Evolutionary conservation across 2,888 invertebrate genomes (phyloP).

Genomic region (Dynastes grantii): DNA sequence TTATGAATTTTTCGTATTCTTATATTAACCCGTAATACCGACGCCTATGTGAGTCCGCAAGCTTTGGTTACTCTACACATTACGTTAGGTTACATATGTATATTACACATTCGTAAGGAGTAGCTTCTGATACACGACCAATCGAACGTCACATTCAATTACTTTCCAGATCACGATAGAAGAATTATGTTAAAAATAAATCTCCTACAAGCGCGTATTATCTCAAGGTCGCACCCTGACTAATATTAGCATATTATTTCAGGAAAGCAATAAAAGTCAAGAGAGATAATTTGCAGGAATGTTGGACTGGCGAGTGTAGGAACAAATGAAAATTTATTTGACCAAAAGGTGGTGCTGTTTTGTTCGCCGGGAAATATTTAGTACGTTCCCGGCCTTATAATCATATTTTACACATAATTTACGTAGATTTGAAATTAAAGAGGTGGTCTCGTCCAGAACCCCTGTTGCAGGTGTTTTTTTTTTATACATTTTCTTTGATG

Average conservation of each 20-base stretch:
- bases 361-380: constrained; percentile 16
- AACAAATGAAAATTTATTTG: constrained; percentile 48
- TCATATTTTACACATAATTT: constrained; percentile 10
- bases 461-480: constrained; percentile 5
- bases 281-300: constrained; percentile 53
- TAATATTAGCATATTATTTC: constrained; percentile 55
- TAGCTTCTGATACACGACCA: neutral
- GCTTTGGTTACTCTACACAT: too few species aligned
- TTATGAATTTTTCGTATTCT: too few species aligned
- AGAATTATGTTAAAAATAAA: constrained; percentile 29
- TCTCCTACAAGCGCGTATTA: constrained; percentile 7
- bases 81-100: neutral
- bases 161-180: neutral
- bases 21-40: too few species aligned
- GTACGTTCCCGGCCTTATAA: neutral
- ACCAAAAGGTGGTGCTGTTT: neutral
- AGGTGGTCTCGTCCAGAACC: neutral
- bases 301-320: constrained; percentile 33
- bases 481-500: constrained; percentile 4
- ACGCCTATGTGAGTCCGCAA: too few species aligned
- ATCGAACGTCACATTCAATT: neutral
- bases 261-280: constrained; percentile 49
- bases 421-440: neutral
- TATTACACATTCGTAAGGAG: neutral
- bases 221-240: constrained; percentile 46